Evolutionary conservation across 2,113 vertebrate genomes (phyloP).

Genomic region (Peromyscus maniculatus): DNA sequence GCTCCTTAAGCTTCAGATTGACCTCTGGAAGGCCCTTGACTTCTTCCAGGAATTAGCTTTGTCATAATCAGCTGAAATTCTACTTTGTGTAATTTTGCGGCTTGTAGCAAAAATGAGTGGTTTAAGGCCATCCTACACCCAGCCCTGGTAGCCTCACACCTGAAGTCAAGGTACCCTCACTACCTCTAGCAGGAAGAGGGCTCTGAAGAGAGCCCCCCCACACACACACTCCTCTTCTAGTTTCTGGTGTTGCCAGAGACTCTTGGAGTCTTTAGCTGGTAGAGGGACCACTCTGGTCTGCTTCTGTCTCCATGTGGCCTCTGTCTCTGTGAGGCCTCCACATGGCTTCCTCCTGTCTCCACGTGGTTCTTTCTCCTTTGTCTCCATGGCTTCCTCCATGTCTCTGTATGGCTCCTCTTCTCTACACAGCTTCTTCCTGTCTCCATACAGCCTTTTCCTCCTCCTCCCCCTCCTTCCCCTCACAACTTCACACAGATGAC

Average conservation of each 20-base stretch:
- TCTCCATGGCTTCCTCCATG: not conserved
- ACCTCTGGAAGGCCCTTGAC: too few species aligned
- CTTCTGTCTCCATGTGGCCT: too few species aligned
- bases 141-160: not conserved
- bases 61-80: too few species aligned
- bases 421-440: too few species aligned
- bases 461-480: not conserved
- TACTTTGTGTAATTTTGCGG: too few species aligned
- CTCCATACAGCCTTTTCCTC: too few species aligned
- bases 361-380: not conserved
- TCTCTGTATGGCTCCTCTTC: not conserved
- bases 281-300: too few species aligned
- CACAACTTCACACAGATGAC: not conserved
- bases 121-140: not conserved
- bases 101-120: not conserved
- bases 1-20: too few species aligned
- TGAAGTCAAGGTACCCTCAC: not conserved
- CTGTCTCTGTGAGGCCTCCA: not conserved
- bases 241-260: not conserved
- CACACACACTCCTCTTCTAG: not conserved
- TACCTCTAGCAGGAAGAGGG: not conserved
- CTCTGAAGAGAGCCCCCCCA: not conserved
- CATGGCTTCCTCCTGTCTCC: not conserved
- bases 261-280: not conserved
- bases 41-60: too few species aligned